Conservation (phyloP, 2,797 vertebrate species). For the Gymnothorax javanicus region DNA sequence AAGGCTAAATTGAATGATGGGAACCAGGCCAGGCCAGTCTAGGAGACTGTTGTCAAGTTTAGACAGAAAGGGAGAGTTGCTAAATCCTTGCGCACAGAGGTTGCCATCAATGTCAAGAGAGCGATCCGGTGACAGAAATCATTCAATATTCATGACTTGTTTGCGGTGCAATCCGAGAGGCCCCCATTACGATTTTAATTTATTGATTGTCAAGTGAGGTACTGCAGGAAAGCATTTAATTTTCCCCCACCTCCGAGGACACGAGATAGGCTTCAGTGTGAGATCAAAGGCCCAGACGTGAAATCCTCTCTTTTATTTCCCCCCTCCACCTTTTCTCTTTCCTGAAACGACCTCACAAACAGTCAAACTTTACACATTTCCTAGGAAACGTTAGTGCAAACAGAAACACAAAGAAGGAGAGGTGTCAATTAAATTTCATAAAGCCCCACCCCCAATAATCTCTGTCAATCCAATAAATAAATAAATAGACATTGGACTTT, state of each 20-base stretch:
- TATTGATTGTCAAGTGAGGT: slow-evolving; percentile 10
- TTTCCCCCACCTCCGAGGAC: slow-evolving; percentile 6
- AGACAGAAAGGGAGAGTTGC: background rate
- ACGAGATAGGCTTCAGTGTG: background rate
- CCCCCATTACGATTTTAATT: slow-evolving; percentile 9
- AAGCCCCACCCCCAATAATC: background rate
- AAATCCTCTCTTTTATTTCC: background rate
- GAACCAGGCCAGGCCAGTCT: background rate
- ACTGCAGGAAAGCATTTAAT: slow-evolving; percentile 21
- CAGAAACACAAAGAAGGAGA: background rate
- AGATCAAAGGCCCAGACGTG: background rate
- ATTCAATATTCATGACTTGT: slow-evolving; percentile 34
- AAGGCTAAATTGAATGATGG: background rate
- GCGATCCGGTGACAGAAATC: slow-evolving; percentile 23
- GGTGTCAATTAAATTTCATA: background rate
- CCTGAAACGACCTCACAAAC: background rate
- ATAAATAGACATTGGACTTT: background rate
- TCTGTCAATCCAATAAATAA: background rate
- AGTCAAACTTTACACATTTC: background rate
- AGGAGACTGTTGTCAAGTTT: background rate
- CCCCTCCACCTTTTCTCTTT: background rate
- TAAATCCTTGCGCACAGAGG: background rate
- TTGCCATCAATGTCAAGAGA: slow-evolving; percentile 29
- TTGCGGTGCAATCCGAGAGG: slow-evolving; percentile 21
- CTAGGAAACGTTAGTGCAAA: background rate